phyloP scores from a whole-genome alignment of 2,113 vertebrate species.

The Heterochromis multidens region DNA sequence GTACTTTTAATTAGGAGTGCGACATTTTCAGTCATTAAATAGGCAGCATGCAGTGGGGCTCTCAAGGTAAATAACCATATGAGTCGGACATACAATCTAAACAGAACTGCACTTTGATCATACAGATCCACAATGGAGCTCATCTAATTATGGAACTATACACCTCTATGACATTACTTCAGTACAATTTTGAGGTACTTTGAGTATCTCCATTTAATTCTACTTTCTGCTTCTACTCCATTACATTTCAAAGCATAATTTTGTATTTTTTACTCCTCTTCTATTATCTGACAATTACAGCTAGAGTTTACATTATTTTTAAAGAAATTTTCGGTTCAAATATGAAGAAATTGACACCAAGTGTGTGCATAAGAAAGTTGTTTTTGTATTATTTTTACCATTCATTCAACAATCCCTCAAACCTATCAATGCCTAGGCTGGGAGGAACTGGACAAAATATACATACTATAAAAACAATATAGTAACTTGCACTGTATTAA shows the following conservation, averaged over 20 bases:
- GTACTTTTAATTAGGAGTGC: constrained; percentile 56
- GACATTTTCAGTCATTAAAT: constrained; percentile 48
- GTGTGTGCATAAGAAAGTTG: neutral
- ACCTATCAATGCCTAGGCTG: neutral
- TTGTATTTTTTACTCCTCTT: neutral
- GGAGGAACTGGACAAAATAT: neutral
- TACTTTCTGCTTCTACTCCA: neutral
- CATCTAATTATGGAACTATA: neutral
- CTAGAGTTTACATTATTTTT: neutral
- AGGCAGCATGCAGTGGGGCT: neutral
- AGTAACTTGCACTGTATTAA: no score
- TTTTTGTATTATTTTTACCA: neutral
- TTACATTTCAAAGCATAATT: neutral
- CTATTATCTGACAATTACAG: neutral
- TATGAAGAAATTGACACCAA: neutral
- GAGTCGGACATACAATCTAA: neutral
- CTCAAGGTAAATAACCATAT: constrained; percentile 40
- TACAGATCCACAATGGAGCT: neutral
- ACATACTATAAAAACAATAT: no score
- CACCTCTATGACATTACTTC: neutral
- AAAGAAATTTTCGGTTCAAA: neutral
- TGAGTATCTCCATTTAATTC: neutral
- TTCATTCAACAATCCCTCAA: neutral
- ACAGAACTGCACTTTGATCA: neutral
- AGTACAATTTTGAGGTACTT: neutral